Conservation (phyloP, 2,888 invertebrate genomes). For the Drosophila flavopinicola region DNA sequence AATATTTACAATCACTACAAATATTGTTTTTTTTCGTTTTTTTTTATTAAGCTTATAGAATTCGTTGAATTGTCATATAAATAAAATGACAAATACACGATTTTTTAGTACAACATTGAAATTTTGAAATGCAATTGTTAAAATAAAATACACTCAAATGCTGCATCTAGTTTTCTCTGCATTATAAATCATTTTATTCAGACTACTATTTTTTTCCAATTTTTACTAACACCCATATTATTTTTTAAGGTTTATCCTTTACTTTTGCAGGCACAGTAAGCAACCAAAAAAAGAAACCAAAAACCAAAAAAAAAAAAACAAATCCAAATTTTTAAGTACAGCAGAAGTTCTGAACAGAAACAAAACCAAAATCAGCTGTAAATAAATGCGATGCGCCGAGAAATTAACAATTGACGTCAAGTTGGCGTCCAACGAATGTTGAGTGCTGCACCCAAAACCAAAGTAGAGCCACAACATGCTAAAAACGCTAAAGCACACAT, state of each 20-base stretch:
- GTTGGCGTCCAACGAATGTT: constrained; percentile 57
- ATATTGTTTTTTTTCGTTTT: constrained; percentile 6
- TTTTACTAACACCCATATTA: constrained; percentile 85
- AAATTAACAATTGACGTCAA: constrained; percentile 63
- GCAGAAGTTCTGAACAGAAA: constrained; percentile 69
- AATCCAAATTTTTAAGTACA: constrained; percentile 65
- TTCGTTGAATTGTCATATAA: constrained; percentile 4
- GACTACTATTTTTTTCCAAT: constrained; percentile 84
- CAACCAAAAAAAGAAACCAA: constrained; percentile 53
- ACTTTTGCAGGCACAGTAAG: constrained; percentile 85
- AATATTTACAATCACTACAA: constrained; percentile 3
- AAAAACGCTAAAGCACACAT: constrained; percentile 45
- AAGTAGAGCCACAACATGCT: constrained; percentile 30
- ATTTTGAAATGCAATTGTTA: constrained; percentile 2
- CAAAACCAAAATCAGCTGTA: constrained; percentile 73
- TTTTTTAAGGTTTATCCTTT: constrained; percentile 85
- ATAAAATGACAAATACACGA: constrained; percentile 1
- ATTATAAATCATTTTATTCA: constrained; percentile 78
- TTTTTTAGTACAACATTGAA: background rate
- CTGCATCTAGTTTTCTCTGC: constrained; percentile 54
- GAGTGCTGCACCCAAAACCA: constrained; percentile 56
- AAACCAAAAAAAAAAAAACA: constrained; percentile 33
- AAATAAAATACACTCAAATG: constrained; percentile 2
- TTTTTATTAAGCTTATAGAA: constrained; percentile 13
- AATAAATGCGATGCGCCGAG: constrained; percentile 74